Conservation (phyloP, 2,888 invertebrate species). For the Euplexia lucipara region DNA sequence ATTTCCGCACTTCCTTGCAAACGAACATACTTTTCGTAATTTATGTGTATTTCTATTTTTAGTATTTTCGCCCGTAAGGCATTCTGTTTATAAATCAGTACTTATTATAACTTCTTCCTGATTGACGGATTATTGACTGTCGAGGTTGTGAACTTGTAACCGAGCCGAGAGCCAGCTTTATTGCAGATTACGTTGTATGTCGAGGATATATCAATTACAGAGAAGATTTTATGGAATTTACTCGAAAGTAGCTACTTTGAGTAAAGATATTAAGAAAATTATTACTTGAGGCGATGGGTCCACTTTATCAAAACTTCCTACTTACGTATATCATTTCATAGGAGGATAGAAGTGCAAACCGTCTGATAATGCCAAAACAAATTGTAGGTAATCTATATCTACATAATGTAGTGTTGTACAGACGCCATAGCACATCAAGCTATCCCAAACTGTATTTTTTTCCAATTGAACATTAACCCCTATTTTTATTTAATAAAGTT, state of each 20-base stretch:
- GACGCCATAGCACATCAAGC: no score
- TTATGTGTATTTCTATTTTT: slow-evolving; percentile 42
- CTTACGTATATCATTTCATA: background rate
- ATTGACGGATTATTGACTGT: slow-evolving; percentile 31
- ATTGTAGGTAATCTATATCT: background rate
- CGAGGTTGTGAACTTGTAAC: slow-evolving; percentile 27
- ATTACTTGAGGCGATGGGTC: no score
- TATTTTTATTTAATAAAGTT: no score
- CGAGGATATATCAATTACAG: slow-evolving; percentile 19
- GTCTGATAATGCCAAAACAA: background rate
- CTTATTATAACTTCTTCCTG: slow-evolving; percentile 38
- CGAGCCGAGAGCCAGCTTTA: background rate
- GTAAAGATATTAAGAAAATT: background rate
- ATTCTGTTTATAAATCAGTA: slow-evolving; percentile 32
- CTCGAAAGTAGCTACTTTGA: background rate
- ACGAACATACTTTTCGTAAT: slow-evolving; percentile 43
- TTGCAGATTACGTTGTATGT: background rate
- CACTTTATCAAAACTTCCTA: no score
- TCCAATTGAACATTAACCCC: no score
- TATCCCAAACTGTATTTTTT: no score
- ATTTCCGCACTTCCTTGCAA: slow-evolving; percentile 54
- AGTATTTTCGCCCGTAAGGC: slow-evolving; percentile 32
- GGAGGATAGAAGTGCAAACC: background rate
- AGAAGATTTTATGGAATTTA: background rate
- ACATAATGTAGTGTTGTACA: no score